Base-by-base conservation (phyloP, 1,140 invertebrate genomes). In the Temnothorax nylanderi region DNA sequence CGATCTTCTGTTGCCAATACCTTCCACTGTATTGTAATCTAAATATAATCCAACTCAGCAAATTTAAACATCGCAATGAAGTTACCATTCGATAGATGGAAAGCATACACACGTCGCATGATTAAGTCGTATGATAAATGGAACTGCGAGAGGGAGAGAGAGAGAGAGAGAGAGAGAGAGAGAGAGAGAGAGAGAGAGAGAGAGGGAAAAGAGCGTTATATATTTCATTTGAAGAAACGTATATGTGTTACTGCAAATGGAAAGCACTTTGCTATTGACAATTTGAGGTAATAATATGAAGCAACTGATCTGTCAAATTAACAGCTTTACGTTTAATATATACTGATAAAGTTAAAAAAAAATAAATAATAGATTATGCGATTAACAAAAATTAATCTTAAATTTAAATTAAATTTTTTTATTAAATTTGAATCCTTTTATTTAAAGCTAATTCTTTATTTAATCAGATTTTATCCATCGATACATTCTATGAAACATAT, bases 51-150 rank as follows among this genome's bases (percentile, higher is more conserved):
- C 41, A 18, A 58, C 8, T 84, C 69, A 37, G 60, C 21, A 81
- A 69, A 21, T 69, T 67, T 69, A 32, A 81, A 67, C 18, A n/a
- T 3, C 1, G 3, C n/a, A 26, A 64, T 41, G 18, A 34, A 77
- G 47, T 65, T 77, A 78, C 2, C 6, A 47, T 47, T 71, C 47
- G 11, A 26, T 67, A 26, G 11, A 54, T 11, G 41, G 7, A 13
- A 26, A n/a, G 18, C 2, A 54, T 41, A 86, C 21, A 86, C 82
- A 56, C 82, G 56, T 82, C 69, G 78, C 65, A 82, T 87, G 80
- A 90, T 88, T 77, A 85, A 92, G 82, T 89, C 8, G n/a, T 86
- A 92, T 90, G 89, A 93, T 91, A 93, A 93, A 92, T 92, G 89
- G 62, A 89, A 91, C 85, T 71, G 54, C 60, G 76, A 87, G 3